These are phyloP conservation scores for Halcyon malimbica DNA, from an alignment of 2,113 vertebrate species.

Conservation along the genomic window DNA sequence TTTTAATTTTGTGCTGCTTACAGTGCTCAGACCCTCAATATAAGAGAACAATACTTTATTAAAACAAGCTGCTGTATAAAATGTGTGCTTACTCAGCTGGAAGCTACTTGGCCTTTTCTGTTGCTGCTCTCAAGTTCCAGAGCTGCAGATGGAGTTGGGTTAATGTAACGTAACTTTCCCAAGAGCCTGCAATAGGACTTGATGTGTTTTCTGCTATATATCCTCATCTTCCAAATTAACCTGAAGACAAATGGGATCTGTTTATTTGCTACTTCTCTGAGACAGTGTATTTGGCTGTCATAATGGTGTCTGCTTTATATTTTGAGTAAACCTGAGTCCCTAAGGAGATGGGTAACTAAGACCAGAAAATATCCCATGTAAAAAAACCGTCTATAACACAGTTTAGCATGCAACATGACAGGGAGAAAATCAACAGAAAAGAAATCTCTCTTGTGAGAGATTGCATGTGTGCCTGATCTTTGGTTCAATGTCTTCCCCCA, in stretches of 20 bases:
- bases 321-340: not conserved
- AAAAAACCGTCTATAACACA: not conserved
- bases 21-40: not conserved
- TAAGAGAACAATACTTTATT: conserved; percentile 34
- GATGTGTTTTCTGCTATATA: not conserved
- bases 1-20: not conserved
- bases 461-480: not conserved
- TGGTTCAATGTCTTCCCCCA: not conserved
- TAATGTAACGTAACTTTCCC: conserved; percentile 3
- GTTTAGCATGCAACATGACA: not conserved
- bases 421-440: not conserved
- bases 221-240: conserved; percentile 3
- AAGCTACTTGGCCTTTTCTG: conserved; percentile 38
- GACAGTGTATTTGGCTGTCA: not conserved
- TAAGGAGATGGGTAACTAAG: not conserved
- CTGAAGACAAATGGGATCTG: not conserved
- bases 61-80: conserved; percentile 28
- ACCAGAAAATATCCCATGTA: not conserved
- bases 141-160: conserved; percentile 3
- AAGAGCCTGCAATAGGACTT: not conserved
- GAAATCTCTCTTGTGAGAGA: not conserved
- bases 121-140: conserved; percentile 23
- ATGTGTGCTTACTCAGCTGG: conserved; percentile 45
- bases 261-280: conserved; percentile 33
- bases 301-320: not conserved